These are phyloP conservation scores for Ondatra zibethicus DNA, from an alignment of 2,113 vertebrate species.

Conservation along the genomic window DNA sequence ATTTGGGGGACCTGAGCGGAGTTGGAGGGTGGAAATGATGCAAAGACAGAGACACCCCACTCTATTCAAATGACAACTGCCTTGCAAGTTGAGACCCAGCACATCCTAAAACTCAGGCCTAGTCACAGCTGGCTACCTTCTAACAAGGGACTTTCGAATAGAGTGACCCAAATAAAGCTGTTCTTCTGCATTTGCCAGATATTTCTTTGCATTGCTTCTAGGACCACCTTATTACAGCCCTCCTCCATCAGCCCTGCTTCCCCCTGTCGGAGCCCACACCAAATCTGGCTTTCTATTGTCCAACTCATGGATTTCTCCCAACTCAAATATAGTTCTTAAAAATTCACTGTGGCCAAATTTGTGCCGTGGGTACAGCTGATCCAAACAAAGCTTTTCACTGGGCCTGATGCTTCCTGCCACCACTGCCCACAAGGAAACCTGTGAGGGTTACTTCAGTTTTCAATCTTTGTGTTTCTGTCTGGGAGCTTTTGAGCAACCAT, in stretches of 20 bases:
- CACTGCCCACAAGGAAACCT: background rate
- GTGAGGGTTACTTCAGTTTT: background rate
- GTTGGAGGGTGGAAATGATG: background rate
- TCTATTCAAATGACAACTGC: background rate
- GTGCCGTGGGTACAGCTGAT: too few relatives aligned
- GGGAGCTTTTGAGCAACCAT: background rate
- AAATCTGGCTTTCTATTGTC: background rate
- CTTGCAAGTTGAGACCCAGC: background rate
- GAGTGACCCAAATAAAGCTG: background rate
- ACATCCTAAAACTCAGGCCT: background rate
- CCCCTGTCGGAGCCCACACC: background rate
- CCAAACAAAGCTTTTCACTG: background rate
- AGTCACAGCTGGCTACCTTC: background rate
- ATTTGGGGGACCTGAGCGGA: background rate
- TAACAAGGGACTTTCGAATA: background rate
- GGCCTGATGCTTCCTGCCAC: background rate
- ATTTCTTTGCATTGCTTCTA: background rate
- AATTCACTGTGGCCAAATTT: background rate
- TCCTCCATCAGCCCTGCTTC: accelerated
- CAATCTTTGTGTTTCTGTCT: background rate
- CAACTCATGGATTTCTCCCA: background rate
- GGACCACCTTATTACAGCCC: background rate
- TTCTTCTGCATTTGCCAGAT: background rate
- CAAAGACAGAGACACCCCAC: background rate
- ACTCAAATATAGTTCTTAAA: background rate